phyloP scores from a whole-genome alignment of 2,888 invertebrate genomes.

The Mactromeris polynyma region DNA sequence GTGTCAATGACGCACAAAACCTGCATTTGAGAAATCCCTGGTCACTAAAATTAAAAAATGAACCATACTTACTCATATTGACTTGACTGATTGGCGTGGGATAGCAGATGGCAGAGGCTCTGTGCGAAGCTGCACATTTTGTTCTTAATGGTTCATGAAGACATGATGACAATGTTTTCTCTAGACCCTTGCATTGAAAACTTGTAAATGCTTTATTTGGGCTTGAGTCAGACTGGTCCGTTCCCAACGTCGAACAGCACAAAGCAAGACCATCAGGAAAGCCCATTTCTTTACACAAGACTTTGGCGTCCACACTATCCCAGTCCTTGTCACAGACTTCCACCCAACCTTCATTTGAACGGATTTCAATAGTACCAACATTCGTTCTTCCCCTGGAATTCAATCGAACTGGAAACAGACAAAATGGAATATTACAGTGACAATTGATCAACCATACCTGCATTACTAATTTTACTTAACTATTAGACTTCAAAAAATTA shows the following conservation, averaged over 20 bases:
- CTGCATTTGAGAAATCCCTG: too few species aligned
- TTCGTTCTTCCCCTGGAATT: constrained; percentile 75
- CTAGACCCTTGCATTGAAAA: constrained; percentile 69
- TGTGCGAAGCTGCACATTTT: constrained; percentile 66
- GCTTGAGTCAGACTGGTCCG: constrained; percentile 49
- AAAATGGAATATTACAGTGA: not conserved
- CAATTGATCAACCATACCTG: too few species aligned
- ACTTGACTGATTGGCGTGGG: constrained; percentile 46
- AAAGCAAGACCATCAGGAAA: constrained; percentile 75
- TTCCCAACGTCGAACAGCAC: constrained; percentile 74
- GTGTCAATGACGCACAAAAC: too few species aligned
- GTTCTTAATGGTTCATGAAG: constrained; percentile 33
- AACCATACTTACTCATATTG: constrained; percentile 47
- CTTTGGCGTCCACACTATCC: constrained; percentile 75
- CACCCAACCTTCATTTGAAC: constrained; percentile 72
- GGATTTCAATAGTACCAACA: constrained; percentile 76
- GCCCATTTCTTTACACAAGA: constrained; percentile 78
- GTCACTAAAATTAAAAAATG: too few species aligned
- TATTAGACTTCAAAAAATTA: too few species aligned
- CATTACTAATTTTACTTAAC: too few species aligned
- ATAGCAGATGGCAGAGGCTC: constrained; percentile 75
- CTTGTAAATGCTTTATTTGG: constrained; percentile 63
- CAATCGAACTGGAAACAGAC: constrained; percentile 68
- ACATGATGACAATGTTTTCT: constrained; percentile 68
- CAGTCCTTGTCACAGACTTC: constrained; percentile 79